These are phyloP conservation scores for Platyscapa corneri DNA, from an alignment of 1,140 invertebrate species.

Conservation along the genomic window DNA sequence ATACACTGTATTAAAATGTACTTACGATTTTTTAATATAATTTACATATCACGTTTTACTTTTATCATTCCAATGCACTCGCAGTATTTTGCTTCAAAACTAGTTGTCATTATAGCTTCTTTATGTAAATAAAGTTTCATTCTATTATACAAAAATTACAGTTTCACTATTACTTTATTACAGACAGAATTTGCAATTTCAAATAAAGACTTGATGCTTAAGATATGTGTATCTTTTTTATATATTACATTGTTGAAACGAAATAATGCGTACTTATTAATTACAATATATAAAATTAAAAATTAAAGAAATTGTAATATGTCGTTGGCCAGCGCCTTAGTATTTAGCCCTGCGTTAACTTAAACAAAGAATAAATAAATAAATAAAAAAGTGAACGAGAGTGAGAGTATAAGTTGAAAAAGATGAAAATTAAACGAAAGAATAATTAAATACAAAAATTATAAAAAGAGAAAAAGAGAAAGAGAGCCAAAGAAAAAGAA, in stretches of 20 bases:
- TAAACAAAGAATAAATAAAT: constrained; percentile 44
- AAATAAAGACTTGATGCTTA: constrained; percentile 29
- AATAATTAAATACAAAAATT: neutral
- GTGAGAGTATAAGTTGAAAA: neutral
- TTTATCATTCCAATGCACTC: neutral
- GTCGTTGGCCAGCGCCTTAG: constrained; percentile 53
- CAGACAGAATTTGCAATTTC: constrained; percentile 9
- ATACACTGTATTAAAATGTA: neutral
- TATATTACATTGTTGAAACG: constrained; percentile 47
- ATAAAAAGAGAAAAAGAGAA: neutral
- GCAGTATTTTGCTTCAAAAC: neutral
- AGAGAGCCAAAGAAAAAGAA: neutral
- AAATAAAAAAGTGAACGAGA: constrained; percentile 19
- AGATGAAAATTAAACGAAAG: neutral
- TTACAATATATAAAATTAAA: constrained; percentile 34
- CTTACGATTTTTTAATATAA: neutral
- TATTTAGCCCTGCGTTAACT: constrained; percentile 46
- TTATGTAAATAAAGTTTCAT: constrained; percentile 1
- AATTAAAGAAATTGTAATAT: constrained; percentile 39
- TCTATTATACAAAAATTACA: neutral
- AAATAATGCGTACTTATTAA: constrained; percentile 48
- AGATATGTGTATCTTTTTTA: constrained; percentile 47
- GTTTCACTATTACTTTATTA: neutral
- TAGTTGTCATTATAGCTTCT: neutral
- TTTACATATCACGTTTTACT: neutral